A percentile compares a stretch with the other conserved stretches of the same genome.
Conservation (phyloP, 2,888 invertebrate genomes). For the Chloroclystis v-ata region DNA sequence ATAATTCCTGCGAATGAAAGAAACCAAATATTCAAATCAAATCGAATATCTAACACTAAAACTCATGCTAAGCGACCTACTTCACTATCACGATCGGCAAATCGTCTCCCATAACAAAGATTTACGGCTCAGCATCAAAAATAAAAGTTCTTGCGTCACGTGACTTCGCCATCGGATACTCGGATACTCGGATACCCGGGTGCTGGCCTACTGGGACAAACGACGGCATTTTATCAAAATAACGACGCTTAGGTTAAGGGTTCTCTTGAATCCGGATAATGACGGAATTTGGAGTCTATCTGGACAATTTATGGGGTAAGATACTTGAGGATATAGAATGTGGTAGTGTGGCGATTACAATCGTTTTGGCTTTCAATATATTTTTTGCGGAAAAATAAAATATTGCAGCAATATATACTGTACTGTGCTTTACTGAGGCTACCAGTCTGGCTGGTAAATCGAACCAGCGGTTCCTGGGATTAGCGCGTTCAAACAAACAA, state of each 20-base stretch:
- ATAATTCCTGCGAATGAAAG: no score
- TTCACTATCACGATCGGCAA: slow-evolving; percentile 22
- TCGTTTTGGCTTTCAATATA: no score
- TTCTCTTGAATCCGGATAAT: slow-evolving; percentile 33
- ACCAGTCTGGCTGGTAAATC: no score
- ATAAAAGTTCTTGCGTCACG: slow-evolving; percentile 40
- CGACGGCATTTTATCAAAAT: slow-evolving; percentile 49
- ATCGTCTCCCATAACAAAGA: slow-evolving; percentile 40
- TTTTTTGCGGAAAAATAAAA: no score
- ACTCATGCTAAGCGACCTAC: background rate
- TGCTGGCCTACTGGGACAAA: slow-evolving; percentile 33
- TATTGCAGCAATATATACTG: no score
- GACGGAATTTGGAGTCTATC: slow-evolving; percentile 10
- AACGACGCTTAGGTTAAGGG: slow-evolving; percentile 52
- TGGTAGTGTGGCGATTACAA: no score
- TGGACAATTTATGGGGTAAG: background rate
- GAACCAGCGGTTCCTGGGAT: no score
- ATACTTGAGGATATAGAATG: background rate
- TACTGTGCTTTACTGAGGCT: no score
- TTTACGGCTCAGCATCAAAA: slow-evolving; percentile 47
- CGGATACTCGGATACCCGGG: slow-evolving; percentile 4
- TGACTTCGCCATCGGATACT: slow-evolving; percentile 29
- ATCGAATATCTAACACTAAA: background rate
- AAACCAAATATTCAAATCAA: no score
- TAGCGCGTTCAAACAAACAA: no score